These are phyloP conservation scores for Agriopis aurantiaria DNA, from an alignment of 2,888 invertebrate species.

Conservation along the genomic window DNA sequence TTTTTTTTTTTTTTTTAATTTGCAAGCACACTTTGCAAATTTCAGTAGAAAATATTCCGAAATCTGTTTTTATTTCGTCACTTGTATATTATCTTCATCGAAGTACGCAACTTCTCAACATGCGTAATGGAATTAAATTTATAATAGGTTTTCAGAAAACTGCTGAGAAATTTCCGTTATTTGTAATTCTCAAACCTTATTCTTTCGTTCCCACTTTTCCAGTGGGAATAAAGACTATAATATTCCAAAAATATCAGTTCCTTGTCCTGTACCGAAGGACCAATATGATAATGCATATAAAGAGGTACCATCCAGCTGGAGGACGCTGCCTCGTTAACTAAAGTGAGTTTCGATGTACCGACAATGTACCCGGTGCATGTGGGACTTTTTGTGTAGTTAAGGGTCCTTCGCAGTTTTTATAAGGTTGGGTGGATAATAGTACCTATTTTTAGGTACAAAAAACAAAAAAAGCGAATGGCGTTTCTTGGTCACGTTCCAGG, in stretches of 20 bases:
- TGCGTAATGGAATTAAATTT: no score
- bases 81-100: no score
- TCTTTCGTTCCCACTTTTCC: not conserved
- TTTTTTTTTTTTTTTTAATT: no score
- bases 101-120: no score
- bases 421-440: not conserved
- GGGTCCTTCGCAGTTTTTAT: constrained; percentile 9
- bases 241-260: constrained; percentile 17
- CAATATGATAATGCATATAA: constrained; percentile 45
- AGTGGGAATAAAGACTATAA: constrained; percentile 4
- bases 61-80: no score
- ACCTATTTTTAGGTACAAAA: not conserved
- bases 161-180: no score
- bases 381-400: constrained; percentile 35
- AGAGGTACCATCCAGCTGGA: constrained; percentile 54
- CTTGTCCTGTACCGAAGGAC: constrained; percentile 7
- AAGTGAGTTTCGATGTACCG: constrained; percentile 60
- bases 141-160: no score
- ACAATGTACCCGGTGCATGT: constrained; percentile 34
- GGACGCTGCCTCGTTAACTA: constrained; percentile 56
- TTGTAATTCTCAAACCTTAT: no score
- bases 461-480: not conserved
- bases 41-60: no score
- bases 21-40: no score
- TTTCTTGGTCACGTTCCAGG: no score